Percentiles rank a stretch among this genome's conserved stretches.
Conservation (phyloP, 1,140 invertebrate species). For the roundworm (Caenorhabditis elegans) region WBcel235 BX284606.5:11138001-11138500, state of each 20-base stretch:
- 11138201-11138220: conserved; percentile 10
- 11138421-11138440: conserved; percentile 28
- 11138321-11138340: not conserved
- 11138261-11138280: conserved; percentile 25
- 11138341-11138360: not conserved
- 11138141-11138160: not conserved
- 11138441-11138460: not conserved
- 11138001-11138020: no score
- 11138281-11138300: conserved; percentile 4
- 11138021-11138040: no score
- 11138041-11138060: no score
- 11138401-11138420: conserved; percentile 29
- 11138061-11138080: no score
- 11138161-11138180: conserved; percentile 23
- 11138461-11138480: conserved; percentile 21
- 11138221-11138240: not conserved
- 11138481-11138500: conserved; percentile 25
- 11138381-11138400: conserved; percentile 33
- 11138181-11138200: conserved; percentile 25
- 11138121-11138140: not conserved
- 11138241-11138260: not conserved
- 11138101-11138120: not conserved
- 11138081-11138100: no score
- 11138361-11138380: conserved; percentile 28
- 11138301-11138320: not conserved